These are phyloP conservation scores for Drosophila maculinotata DNA, from an alignment of 2,888 invertebrate species.

Conservation along the genomic window DNA sequence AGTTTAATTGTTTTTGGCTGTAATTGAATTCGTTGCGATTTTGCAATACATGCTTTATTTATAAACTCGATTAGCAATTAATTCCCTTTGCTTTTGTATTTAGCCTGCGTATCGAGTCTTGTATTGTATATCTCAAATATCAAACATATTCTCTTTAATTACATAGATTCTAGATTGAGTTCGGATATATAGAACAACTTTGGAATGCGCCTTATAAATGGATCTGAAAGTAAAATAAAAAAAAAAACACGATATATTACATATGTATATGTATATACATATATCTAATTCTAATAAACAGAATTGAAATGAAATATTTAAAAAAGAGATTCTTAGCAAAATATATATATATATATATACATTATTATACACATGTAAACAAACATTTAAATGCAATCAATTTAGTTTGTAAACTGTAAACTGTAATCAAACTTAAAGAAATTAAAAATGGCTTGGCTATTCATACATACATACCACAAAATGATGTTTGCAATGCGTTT, in stretches of 20 bases:
- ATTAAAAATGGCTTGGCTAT: conserved; percentile 81
- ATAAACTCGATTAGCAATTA: conserved; percentile 47
- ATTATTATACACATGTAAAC: conserved; percentile 46
- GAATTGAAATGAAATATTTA: conserved; percentile 46
- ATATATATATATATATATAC: conserved; percentile 57
- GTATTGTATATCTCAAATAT: conserved; percentile 51
- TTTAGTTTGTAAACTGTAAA: conserved; percentile 71
- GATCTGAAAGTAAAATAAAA: conserved; percentile 63
- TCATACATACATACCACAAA: conserved; percentile 58
- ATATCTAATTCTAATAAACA: conserved; percentile 42
- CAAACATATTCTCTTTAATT: conserved; percentile 65
- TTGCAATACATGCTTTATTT: conserved; percentile 30
- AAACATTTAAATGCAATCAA: conserved; percentile 77
- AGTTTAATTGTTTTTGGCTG: conserved; percentile 70
- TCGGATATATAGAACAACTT: conserved; percentile 66
- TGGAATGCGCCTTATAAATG: conserved; percentile 80
- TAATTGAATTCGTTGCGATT: conserved; percentile 54
- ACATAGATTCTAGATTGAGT: conserved; percentile 71
- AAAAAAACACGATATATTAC: conserved; percentile 29
- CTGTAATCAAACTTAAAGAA: conserved; percentile 72
- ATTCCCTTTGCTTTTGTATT: conserved; percentile 14
- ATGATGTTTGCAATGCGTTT: conserved; percentile 10
- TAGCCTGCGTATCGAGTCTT: conserved; percentile 11
- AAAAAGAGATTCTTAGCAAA: conserved; percentile 70
- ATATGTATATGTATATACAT: conserved; percentile 43